Conservation (phyloP, 2,888 invertebrate genomes). For the Hartigia nigra region DNA sequence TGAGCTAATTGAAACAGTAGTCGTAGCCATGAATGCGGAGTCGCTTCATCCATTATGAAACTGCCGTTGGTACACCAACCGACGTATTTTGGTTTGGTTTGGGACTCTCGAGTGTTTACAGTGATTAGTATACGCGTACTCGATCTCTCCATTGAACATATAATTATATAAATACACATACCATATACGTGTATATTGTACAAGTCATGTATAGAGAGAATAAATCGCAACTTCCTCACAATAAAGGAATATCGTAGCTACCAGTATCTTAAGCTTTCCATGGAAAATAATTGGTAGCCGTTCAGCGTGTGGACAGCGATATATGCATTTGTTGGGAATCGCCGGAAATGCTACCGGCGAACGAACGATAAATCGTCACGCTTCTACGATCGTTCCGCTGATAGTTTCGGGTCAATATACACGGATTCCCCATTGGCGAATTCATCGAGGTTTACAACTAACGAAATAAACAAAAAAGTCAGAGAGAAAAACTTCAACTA, state of each 20-base stretch:
- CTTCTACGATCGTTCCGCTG: background rate
- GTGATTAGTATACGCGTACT: background rate
- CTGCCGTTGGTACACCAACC: background rate
- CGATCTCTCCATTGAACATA: background rate
- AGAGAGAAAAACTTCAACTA: background rate
- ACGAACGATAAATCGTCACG: background rate
- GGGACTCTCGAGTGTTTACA: background rate
- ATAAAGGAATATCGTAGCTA: background rate
- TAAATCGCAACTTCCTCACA: background rate
- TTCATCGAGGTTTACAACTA: background rate
- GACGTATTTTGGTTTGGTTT: background rate
- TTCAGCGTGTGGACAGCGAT: background rate
- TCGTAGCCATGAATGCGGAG: background rate
- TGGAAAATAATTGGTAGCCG: background rate
- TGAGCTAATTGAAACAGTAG: background rate
- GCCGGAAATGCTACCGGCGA: background rate
- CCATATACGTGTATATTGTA: background rate
- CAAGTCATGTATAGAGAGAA: background rate
- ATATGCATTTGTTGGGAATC: background rate
- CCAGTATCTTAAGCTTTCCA: background rate
- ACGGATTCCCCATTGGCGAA: background rate
- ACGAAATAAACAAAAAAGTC: background rate
- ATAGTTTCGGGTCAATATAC: background rate
- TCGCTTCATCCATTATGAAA: background rate
- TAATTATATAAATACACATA: background rate